phyloP scores from a whole-genome alignment of 2,113 vertebrate genomes.

The Mormoops blainvillei region DNA sequence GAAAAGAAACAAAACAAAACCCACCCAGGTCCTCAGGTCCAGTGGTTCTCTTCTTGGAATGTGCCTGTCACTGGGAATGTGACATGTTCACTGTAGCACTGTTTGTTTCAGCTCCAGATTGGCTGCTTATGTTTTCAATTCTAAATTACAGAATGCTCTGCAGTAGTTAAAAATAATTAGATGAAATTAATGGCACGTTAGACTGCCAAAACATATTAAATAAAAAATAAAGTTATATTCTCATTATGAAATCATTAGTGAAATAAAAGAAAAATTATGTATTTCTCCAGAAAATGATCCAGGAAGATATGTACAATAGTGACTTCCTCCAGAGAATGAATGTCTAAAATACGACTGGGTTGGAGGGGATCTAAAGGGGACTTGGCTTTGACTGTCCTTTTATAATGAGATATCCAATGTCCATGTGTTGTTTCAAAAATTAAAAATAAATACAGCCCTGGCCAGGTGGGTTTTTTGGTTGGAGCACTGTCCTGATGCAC shows the following conservation, averaged over 20 bases:
- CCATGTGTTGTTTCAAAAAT: background rate
- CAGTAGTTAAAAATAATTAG: background rate
- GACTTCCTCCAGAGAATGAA: background rate
- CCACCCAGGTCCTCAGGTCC: background rate
- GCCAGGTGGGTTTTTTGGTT: too few species aligned
- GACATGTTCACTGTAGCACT: background rate
- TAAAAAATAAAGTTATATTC: background rate
- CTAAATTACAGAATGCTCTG: background rate
- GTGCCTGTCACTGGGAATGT: background rate
- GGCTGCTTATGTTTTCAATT: background rate
- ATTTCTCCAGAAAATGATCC: background rate
- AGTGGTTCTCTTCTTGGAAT: background rate
- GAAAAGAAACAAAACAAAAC: background rate
- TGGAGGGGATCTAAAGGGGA: background rate
- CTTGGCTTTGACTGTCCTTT: background rate
- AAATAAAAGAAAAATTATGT: background rate
- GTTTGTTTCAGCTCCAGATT: background rate
- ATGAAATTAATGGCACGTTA: background rate
- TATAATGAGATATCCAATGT: background rate
- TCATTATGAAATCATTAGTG: background rate
- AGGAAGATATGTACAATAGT: background rate
- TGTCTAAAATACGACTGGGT: background rate
- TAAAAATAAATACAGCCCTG: background rate
- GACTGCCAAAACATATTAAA: background rate
- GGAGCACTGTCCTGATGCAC: too few species aligned